Base-by-base conservation (phyloP, 2,113 vertebrate genomes). In the Cairina moschata region DNA sequence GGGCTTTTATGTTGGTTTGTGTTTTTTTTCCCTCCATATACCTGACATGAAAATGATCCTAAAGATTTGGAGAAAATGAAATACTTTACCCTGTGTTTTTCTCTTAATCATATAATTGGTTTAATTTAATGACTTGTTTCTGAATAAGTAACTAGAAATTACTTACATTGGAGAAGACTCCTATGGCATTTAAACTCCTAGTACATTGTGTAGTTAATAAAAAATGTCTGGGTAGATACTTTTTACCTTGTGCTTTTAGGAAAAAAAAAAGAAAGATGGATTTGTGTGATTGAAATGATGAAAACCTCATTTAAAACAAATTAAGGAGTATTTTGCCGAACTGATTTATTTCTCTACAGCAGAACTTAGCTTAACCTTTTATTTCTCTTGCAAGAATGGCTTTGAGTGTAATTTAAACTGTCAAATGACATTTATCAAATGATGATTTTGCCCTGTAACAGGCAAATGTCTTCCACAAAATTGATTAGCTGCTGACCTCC, bases 401-500 rank as follows among this genome's bases (percentile, higher is more conserved):
- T 94, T 95, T 83, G 83, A 96, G 77, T 84, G 86, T 91, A 95
- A 96, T 96, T 97, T 96, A 96, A 95, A 88, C 95, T 97, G 96
- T 95, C 96, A 93, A 96, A 96, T 94, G 95, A 93, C 73, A 96
- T 96, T 95, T 96, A 96, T 95, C 93, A 95, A 96, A 94, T 88
- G 83, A 97, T 95, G 76, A 58, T 38, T 93, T 95, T 94, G 88
- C 94, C 93, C 95, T n/a, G 54, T 81, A 93, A 96, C 95, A 92
- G 93, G 93, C 92, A 93, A 96, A 97, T 93, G 92, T 96, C 93
- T 97, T 96, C 93, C 83, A 92, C 95, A 95, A 94, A 96, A 96
- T 90, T 91, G 92, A 96, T 97, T 96, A 96, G 93, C 92, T 93
- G 88, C 96, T 95, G 96, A 96, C 95, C 95, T 94, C 90, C 54